Evolutionary conservation across 2,113 vertebrate species (phyloP).

Genomic region (Ictalurus punctatus): DNA sequence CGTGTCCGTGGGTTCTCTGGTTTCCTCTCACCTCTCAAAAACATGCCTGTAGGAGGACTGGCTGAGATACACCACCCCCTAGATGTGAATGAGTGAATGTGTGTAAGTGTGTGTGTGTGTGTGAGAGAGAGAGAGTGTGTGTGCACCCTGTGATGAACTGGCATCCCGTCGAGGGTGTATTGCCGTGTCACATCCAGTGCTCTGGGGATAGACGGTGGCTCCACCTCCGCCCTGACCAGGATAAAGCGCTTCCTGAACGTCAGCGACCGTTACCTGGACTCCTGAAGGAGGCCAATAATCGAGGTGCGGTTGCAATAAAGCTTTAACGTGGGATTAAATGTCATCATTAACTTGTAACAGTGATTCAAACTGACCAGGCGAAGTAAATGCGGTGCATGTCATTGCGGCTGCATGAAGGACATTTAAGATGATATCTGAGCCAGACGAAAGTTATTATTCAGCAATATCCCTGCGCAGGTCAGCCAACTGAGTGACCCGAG

Average conservation of each 20-base stretch:
- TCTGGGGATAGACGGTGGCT: background rate
- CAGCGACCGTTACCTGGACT: background rate
- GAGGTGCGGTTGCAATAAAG: background rate
- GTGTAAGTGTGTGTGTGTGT: background rate
- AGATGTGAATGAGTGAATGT: no score
- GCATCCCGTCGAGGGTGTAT: background rate
- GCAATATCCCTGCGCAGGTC: conserved; percentile 1
- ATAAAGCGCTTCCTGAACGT: background rate
- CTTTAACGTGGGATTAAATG: background rate
- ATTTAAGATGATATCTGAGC: background rate
- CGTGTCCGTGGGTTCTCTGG: no score
- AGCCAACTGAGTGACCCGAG: background rate
- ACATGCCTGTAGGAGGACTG: no score
- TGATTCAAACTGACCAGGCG: background rate
- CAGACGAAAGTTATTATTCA: conserved; percentile 4
- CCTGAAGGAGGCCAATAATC: background rate
- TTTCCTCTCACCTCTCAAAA: no score
- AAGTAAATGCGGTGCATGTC: background rate
- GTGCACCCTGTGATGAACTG: background rate
- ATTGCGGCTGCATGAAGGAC: background rate
- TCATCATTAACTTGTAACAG: background rate
- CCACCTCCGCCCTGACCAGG: background rate
- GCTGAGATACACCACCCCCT: no score
- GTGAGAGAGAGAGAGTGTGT: background rate
- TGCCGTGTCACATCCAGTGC: background rate